A percentile compares a stretch with the other conserved stretches of the same genome.
Evolutionary conservation across 2,797 vertebrate genomes (phyloP).

Genomic region (Schizopygopsis malacanthus): DNA sequence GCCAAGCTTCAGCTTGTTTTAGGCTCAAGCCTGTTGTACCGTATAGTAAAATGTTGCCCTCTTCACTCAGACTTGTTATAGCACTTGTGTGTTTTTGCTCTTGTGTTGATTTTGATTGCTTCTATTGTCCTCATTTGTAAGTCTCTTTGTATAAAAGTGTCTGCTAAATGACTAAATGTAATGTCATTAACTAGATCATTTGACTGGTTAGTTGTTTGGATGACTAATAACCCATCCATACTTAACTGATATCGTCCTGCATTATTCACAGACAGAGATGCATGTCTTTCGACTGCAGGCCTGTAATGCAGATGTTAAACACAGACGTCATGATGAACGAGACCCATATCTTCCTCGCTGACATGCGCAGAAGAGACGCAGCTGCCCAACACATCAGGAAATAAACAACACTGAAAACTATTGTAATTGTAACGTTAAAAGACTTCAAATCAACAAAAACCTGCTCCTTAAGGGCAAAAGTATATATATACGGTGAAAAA

Average conservation of each 20-base stretch:
- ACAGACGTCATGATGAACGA: background rate
- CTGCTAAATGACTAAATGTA: too few relatives aligned
- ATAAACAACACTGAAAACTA: too few relatives aligned
- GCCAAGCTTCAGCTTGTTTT: background rate
- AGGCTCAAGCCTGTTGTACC: background rate
- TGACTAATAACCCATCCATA: too few relatives aligned
- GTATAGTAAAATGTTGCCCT: too few relatives aligned
- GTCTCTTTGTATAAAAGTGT: too few relatives aligned
- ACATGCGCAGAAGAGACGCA: background rate
- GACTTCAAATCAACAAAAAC: too few relatives aligned
- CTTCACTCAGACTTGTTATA: too few relatives aligned
- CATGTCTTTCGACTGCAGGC: background rate
- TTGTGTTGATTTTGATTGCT: too few relatives aligned
- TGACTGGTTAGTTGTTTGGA: background rate
- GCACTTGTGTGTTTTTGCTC: background rate
- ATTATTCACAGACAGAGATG: background rate
- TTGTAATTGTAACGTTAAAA: too few relatives aligned
- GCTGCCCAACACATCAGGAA: background rate
- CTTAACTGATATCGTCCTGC: background rate
- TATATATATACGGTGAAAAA: too few relatives aligned
- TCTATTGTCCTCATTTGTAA: too few relatives aligned
- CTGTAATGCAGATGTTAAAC: conserved; percentile 16
- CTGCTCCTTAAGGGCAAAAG: too few relatives aligned
- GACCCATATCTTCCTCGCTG: background rate
- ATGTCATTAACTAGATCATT: background rate